Conservation (phyloP, 2,888 invertebrate genomes). For the Caenorhabditis angaria region DNA sequence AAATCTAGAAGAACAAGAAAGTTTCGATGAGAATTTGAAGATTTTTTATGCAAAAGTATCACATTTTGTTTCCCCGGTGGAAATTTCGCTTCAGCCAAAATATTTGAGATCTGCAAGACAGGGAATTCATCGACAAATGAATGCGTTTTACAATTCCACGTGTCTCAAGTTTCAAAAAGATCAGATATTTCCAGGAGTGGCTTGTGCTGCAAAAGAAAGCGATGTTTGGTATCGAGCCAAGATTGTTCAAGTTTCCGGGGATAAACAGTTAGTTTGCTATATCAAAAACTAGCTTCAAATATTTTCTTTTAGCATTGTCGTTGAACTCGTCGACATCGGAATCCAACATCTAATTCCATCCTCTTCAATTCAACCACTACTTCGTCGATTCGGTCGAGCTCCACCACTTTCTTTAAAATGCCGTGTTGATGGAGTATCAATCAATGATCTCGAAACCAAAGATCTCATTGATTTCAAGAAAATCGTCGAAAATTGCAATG, state of each 20-base stretch:
- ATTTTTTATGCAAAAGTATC: slow-evolving; percentile 40
- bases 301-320: slow-evolving; percentile 26
- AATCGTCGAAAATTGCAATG: slow-evolving; percentile 27
- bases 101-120: slow-evolving; percentile 26
- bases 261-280: slow-evolving; percentile 27
- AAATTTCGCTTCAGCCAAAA: slow-evolving; percentile 39
- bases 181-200: slow-evolving; percentile 24
- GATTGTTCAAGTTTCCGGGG: slow-evolving; percentile 32
- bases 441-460: slow-evolving; percentile 34
- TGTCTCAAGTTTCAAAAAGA: neutral
- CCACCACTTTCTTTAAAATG: slow-evolving; percentile 41
- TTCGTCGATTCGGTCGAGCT: slow-evolving; percentile 26
- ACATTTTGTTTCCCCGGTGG: slow-evolving; percentile 38
- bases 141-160: slow-evolving; percentile 14
- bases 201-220: slow-evolving; percentile 27
- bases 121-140: slow-evolving; percentile 28
- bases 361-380: slow-evolving; percentile 16
- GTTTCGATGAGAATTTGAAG: slow-evolving; percentile 15
- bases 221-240: slow-evolving; percentile 35
- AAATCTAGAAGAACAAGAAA: neutral
- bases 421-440: slow-evolving; percentile 20
- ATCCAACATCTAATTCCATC: slow-evolving; percentile 23
- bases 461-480: slow-evolving; percentile 33
- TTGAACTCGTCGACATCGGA: slow-evolving; percentile 38
- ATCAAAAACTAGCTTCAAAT: neutral